A percentile compares a stretch with the other conserved stretches of the same genome.
phyloP scores from a whole-genome alignment of 2,888 invertebrate species.

The Aethes cnicana region DNA sequence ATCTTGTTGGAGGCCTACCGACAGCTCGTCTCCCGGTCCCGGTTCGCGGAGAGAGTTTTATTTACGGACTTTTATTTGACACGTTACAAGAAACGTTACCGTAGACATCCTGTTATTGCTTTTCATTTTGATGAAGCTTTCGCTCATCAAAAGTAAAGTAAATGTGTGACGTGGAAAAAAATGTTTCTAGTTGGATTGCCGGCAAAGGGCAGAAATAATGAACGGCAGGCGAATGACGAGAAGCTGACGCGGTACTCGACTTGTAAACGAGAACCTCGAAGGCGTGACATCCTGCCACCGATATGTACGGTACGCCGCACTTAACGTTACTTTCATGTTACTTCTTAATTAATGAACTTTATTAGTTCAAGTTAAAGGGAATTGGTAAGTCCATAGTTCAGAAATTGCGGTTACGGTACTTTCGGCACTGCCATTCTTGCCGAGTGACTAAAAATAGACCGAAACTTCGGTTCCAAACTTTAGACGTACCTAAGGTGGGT shows the following conservation, averaged over 20 bases:
- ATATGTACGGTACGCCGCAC: constrained; percentile 1
- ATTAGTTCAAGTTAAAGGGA: too few relatives aligned
- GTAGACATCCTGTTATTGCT: constrained; percentile 17
- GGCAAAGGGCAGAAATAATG: constrained; percentile 11
- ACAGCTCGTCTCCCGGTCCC: too few relatives aligned
- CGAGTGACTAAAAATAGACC: too few relatives aligned
- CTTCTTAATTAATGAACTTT: background rate
- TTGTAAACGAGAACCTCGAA: constrained; percentile 6
- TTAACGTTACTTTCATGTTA: background rate
- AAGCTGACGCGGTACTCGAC: background rate
- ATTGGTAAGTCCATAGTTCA: too few relatives aligned
- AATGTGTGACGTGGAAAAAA: constrained; percentile 15
- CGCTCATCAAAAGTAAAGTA: constrained; percentile 13
- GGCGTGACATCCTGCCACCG: constrained; percentile 6
- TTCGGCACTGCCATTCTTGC: too few relatives aligned
- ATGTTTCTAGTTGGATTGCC: constrained; percentile 8
- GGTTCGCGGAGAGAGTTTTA: too few relatives aligned
- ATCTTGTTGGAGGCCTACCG: too few relatives aligned
- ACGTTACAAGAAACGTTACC: constrained; percentile 9
- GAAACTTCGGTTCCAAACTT: too few relatives aligned
- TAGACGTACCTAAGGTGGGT: too few relatives aligned
- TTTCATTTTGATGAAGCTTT: constrained; percentile 13
- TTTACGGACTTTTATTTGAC: constrained; percentile 14
- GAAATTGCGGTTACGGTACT: too few relatives aligned
- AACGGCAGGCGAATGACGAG: constrained; percentile 9